Evolutionary conservation across 2,888 invertebrate genomes (phyloP), one percentile per base, ranked within the genome.

Genomic region (Acanthosoma haemorrhoidale): DNA sequence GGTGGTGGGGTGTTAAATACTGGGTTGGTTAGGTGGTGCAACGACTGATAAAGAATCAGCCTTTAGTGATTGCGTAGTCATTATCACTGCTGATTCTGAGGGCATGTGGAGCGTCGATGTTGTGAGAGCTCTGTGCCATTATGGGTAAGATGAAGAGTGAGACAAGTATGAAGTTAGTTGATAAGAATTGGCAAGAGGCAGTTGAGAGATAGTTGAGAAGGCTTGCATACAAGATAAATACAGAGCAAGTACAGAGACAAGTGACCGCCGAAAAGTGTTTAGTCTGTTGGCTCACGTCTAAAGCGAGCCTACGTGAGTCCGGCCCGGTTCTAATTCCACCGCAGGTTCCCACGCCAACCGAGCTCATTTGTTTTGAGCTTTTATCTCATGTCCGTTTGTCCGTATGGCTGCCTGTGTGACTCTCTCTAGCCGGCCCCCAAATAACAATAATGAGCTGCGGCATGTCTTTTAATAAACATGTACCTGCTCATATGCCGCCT

Each of bases 211-310:
- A n/a, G n/a, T n/a, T n/a, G n/a, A n/a, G n/a, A n/a, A n/a, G n/a
- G n/a, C n/a, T n/a, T n/a, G n/a, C n/a, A n/a, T n/a, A n/a, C n/a
- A n/a, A n/a, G n/a, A n/a, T 51, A 51, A 21, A 51, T 51, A 51
- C 25, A 51, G 21, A 25, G 51, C 21, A 25, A 1, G 51, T 25
- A 25, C 51, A 25, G 51, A 25, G 25, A 51, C 25, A n/a, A 51
- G 51, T 51, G 51, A 51, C 51, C 51, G 51, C 51, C 51, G 51
- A 61, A 36, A 36, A 34, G 34, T 36, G 16, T 36, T 61, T 61
- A 61, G 61, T 38, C 61, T 61, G 61, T 61, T 36, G 34, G 21
- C 32, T 61, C 61, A 61, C 61, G 61, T 61, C 61, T 36, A 13
- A 18, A 36, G 16, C 21, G 34, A 2, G 51, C n/a, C 61, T 61